These are phyloP conservation scores for Agrypnia vestita DNA, from an alignment of 1,140 invertebrate species.

Conservation along the genomic window DNA sequence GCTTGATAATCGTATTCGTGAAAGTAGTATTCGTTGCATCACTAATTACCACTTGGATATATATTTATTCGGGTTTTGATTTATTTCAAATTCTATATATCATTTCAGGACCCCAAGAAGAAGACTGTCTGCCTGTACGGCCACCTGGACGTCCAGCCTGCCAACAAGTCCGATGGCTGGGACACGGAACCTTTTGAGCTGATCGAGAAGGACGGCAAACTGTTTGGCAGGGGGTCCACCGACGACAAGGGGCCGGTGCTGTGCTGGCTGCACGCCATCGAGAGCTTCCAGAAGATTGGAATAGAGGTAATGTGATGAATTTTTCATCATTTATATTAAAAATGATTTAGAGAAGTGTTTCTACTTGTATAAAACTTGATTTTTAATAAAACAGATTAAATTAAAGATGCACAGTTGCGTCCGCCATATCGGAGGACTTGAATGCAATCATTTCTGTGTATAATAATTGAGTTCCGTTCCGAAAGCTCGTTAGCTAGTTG, in stretches of 20 bases:
- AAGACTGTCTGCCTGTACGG: constrained; percentile 97
- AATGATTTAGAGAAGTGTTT: too few species aligned
- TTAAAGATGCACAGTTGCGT: too few species aligned
- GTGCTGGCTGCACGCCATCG: constrained; percentile 95
- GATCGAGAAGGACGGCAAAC: constrained; percentile 90
- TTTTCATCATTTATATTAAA: background rate
- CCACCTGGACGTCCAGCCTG: constrained; percentile 98
- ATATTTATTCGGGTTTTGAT: background rate
- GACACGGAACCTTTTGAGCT: constrained; percentile 95
- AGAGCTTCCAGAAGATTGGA: constrained; percentile 86
- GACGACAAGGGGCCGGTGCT: constrained; percentile 96
- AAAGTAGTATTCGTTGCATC: too few species aligned
- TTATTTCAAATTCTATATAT: background rate
- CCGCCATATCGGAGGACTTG: too few species aligned
- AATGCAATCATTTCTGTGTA: too few species aligned
- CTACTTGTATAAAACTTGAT: too few species aligned
- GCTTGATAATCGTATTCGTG: too few species aligned
- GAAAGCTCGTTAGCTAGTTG: too few species aligned
- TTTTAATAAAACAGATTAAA: too few species aligned
- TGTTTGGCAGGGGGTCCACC: constrained; percentile 93
- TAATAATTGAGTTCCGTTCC: too few species aligned
- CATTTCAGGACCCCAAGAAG: constrained; percentile 81
- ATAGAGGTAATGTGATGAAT: constrained; percentile 66
- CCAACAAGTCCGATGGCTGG: constrained; percentile 94
- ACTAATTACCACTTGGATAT: too few species aligned